phyloP scores from a whole-genome alignment of 2,113 vertebrate genomes.

The Sorex fumeus region DNA sequence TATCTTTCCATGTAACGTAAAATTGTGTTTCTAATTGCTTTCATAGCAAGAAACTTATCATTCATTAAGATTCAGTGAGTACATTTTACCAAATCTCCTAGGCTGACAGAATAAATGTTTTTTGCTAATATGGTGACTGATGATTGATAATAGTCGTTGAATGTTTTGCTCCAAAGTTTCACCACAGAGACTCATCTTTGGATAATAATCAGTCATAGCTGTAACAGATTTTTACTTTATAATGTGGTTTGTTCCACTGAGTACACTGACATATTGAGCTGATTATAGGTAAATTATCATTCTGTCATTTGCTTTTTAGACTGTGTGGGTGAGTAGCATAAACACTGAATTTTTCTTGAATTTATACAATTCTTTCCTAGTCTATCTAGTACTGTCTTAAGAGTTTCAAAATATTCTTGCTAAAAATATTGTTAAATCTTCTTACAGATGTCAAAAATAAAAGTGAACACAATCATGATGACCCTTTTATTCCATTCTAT shows the following conservation, averaged over 20 bases:
- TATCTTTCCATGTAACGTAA: constrained; percentile 52
- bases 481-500: neutral
- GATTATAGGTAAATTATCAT: constrained; percentile 62
- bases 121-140: constrained; percentile 64
- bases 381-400: neutral
- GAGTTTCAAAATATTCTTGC: neutral
- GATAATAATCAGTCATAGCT: constrained; percentile 43
- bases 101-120: constrained; percentile 61
- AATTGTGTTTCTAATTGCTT: constrained; percentile 58
- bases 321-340: neutral
- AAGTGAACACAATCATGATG: neutral
- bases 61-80: constrained; percentile 60
- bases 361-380: constrained; percentile 24
- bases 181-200: constrained; percentile 39
- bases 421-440: constrained; percentile 26
- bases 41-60: constrained; percentile 47
- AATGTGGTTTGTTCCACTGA: constrained; percentile 61
- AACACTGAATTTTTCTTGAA: constrained; percentile 44
- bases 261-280: constrained; percentile 22
- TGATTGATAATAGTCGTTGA: constrained; percentile 49
- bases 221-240: constrained; percentile 57
- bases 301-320: constrained; percentile 19
- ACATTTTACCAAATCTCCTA: constrained; percentile 47
- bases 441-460: neutral
- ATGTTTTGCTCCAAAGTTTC: constrained; percentile 56